Base-by-base conservation (phyloP, 2,113 vertebrate genomes). In the Glareola pratincola region DNA sequence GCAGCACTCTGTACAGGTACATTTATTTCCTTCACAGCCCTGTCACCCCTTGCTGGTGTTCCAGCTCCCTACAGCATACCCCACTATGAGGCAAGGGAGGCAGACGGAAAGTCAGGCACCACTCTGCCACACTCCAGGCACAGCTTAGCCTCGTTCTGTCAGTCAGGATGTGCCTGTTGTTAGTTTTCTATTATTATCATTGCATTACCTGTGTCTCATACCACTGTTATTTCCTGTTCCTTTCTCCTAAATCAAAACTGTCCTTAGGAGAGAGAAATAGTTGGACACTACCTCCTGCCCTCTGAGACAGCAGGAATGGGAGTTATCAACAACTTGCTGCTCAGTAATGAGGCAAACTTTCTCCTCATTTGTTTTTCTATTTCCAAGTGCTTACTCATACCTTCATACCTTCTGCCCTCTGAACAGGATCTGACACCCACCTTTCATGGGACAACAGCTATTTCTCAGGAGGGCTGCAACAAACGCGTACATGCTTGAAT, bases 1-100 rank as follows among this genome's bases (percentile, higher is more conserved):
- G 95, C 85, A 96, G 95, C 89, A 11, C 76, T 91, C 29, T 19
- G 78, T 24, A 69, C 90, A 92, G 67, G 94, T 72, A 94, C 92
- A 97, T 97, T 96, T 94, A 89, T 97, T 97, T 97, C 79, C 43
- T 91, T 86, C 85, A 19, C 50, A 67, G 71, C 68, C 66, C 43
- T 79, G 95, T 93, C 94, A 88, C 37, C 45, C 80, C 53, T 88
- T 34, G 51, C 85, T 72, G 74, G n/a, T 81, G 73, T 62, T 93
- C 50, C 77, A 71, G 84, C 45, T 94, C 72, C 82, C 75, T 75
- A 4, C 63, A 92, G 73, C 56, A 81, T 54, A 82, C 54, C 74
- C 89, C 48, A 37, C 50, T 34, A 24, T 0, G 48, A 77, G 77
- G 57, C 50, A 66, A 36, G 23, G 77, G 66, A 84, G 39, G 88